Evolutionary conservation across 2,113 vertebrate genomes (phyloP).

Genomic region (Zapornia atra): DNA sequence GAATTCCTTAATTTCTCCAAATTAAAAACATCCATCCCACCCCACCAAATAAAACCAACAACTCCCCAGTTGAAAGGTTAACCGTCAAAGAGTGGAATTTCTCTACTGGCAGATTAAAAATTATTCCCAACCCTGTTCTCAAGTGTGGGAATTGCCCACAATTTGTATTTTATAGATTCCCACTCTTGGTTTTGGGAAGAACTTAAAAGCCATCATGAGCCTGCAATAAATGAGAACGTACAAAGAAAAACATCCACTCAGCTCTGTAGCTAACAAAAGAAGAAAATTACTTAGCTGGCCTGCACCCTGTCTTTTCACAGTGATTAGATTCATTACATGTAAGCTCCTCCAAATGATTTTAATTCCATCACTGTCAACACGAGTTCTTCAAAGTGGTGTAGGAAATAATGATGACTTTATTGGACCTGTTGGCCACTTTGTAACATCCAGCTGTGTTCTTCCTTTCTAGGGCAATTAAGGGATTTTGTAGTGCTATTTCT

Average conservation of each 20-base stretch:
- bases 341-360: background rate
- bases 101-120: background rate
- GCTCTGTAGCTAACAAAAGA: background rate
- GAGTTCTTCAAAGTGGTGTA: background rate
- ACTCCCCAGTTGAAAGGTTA: fast-evolving
- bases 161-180: background rate
- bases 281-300: background rate
- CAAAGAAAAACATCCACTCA: background rate
- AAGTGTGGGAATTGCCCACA: background rate
- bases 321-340: background rate
- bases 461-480: background rate
- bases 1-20: background rate
- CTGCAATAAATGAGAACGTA: background rate
- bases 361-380: background rate
- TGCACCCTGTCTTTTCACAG: background rate
- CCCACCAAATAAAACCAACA: background rate
- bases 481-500: background rate
- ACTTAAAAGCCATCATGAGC: background rate
- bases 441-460: background rate
- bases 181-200: background rate
- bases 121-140: background rate
- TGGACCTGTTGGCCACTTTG: background rate
- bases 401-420: background rate
- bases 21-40: background rate
- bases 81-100: background rate